phyloP scores from a whole-genome alignment of 2,888 invertebrate genomes.

The Harpagoxenus sublaevis region DNA sequence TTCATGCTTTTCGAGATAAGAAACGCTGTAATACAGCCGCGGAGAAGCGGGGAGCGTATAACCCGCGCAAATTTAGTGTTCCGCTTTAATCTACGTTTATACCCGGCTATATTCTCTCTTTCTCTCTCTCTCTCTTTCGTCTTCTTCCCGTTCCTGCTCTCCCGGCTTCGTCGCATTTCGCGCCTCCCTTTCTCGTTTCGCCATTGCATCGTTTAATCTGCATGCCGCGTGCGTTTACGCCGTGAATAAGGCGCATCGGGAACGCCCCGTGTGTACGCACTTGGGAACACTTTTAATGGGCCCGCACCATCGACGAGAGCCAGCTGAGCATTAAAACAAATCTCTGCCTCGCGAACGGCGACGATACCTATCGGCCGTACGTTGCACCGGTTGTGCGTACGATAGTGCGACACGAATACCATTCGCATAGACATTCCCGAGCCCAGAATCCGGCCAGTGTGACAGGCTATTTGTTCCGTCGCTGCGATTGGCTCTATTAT shows the following conservation, averaged over 20 bases:
- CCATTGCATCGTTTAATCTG: conserved; percentile 61
- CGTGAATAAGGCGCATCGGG: conserved; percentile 56
- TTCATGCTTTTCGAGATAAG: conserved; percentile 49
- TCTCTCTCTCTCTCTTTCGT: conserved; percentile 6
- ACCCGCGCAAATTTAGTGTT: conserved; percentile 55
- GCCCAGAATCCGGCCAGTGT: conserved; percentile 31
- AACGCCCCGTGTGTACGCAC: conserved; percentile 53
- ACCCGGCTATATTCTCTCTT: conserved; percentile 31
- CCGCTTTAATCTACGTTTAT: conserved; percentile 60
- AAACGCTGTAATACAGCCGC: conserved; percentile 5
- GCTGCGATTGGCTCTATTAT: conserved; percentile 39
- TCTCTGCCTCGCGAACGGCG: conserved; percentile 58
- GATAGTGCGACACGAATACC: conserved; percentile 41
- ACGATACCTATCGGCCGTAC: conserved; percentile 61
- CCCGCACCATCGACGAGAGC: conserved; percentile 59
- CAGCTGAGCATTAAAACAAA: conserved; percentile 70
- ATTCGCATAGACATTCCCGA: conserved; percentile 30
- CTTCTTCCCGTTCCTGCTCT: conserved; percentile 11
- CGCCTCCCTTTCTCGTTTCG: conserved; percentile 38
- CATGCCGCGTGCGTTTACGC: conserved; percentile 54
- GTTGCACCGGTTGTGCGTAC: conserved; percentile 33
- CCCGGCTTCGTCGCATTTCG: conserved; percentile 35
- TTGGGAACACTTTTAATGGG: conserved; percentile 65
- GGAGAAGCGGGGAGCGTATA: conserved; percentile 33
- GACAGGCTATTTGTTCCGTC: conserved; percentile 46